Base-by-base conservation (phyloP, 2,797 vertebrate species). In the Acanthornis magna region DNA sequence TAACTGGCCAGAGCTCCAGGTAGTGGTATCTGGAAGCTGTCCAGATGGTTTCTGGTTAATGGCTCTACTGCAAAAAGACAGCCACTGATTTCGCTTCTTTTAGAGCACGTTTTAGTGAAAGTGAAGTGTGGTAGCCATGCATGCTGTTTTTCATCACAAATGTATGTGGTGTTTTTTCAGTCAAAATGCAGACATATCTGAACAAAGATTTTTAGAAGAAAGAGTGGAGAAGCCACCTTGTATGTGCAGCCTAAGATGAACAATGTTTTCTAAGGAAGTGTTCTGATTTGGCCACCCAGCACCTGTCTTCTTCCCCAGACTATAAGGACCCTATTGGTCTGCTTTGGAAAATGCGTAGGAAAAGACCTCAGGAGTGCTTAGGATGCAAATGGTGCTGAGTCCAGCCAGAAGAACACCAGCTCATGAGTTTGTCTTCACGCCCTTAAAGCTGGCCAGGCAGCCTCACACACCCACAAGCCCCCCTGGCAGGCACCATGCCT, bases 181-280 rank as follows among this genome's bases (percentile, higher is more conserved):
- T 43, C 58, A 55, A 93, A 87, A 91, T 82, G 55, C 18, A 91
- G n/a, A 22, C 19, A 15, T 23, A 15, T 38, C 60, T 91, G 36
- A 82, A 62, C 13, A 87, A 79, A 82, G 15, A 55, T 58, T 62
- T 16, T 3, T 17, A 50, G 63, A 75, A 78, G 9, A 61, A 53
- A 53, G 81, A 45, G 32, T 50, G 40, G 19, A 42, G 60, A 88
- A 85, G 9, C 20, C 20, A n/a, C 18, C 10, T 12, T 15, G 7
- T 54, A 23, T 19, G 17, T 70, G 13, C 60, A 66, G 48, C 4
- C 40, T 78, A 25, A 84, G 36, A 38, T 70, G 36, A 89, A 45
- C 5, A 45, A 22, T 7, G 2, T 61, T 80, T 77, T 40, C 42
- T 63, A 23, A 25, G 27, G 40, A 66, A 84, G 16, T 3, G 2